Evolutionary conservation across 2,113 vertebrate species (phyloP), one percentile per base, ranked within the genome.

Genomic region (Cyrtonyx montezumae): DNA sequence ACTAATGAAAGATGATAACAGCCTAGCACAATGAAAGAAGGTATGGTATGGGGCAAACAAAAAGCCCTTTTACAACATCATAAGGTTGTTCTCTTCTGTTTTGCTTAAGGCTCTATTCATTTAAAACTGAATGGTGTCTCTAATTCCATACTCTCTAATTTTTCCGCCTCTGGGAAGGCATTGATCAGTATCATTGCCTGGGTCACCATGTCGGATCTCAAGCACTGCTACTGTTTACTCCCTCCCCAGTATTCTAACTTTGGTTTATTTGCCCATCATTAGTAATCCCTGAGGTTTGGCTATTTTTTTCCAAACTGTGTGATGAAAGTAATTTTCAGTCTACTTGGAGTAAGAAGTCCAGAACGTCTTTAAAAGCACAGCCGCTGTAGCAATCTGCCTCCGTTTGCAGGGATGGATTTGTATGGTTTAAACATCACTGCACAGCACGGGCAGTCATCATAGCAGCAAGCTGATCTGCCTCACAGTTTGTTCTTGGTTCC

Each of bases 301-400:
- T 95, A 37, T 87, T 92, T 96, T 96, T 93, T 96, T 93, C 87
- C 75, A 59, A 92, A 87, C 34, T 1, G 0, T 78, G 59, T 6
- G 55, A 92, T 95, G 84, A 85, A 94, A 92, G 91, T 45, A 70
- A 88, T 90, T 94, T 93, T 59, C 55, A 87, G 34, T 87, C 22
- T 91, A 59, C 65, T 83, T 32, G 40, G 46, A 70, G 28, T 77
- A 89, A 91, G 48, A 74, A 79, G 34, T 70, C 65, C 32, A 36
- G 51, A 67, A 43, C 46, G 4, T 56, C 62, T 79, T 82, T 34
- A 82, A 76, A 94, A 90, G 46, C 71, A 63, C 59, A 92, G 84
- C 87, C 83, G 71, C 75, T 78, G 82, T 85, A 92, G 23, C 15
- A 77, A 75, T 75, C 43, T 68, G 67, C 30, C 65, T 77, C 12